Evolutionary conservation across 2,113 vertebrate species (phyloP).

Genomic region (Melanerpes formicivorus): DNA sequence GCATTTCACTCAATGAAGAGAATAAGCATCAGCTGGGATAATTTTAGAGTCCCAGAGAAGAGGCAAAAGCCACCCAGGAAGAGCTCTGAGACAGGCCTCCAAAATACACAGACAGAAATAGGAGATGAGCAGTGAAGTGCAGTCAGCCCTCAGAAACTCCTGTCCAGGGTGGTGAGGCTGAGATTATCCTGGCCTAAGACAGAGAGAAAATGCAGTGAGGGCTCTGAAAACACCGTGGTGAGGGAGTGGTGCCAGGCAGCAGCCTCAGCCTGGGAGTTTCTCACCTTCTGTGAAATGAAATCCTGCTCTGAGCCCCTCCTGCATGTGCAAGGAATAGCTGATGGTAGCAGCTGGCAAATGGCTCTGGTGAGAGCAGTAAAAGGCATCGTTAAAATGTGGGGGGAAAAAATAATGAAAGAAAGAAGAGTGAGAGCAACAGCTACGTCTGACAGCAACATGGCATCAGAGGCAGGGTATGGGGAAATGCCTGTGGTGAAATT

Average conservation of each 20-base stretch:
- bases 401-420: not conserved
- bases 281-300: not conserved
- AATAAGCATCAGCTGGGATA: not conserved
- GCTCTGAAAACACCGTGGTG: accelerated
- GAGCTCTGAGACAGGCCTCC: constrained; percentile 15
- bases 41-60: constrained; percentile 40
- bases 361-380: constrained; percentile 21
- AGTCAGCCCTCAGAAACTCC: not conserved
- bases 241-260: not conserved
- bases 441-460: constrained; percentile 11
- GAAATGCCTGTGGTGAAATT: not conserved
- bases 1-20: not conserved
- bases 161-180: not conserved
- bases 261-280: not conserved
- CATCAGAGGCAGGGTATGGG: not conserved
- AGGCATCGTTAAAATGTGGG: not conserved
- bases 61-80: constrained; percentile 7
- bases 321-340: not conserved
- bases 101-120: not conserved
- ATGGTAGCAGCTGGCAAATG: constrained; percentile 38
- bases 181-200: not conserved
- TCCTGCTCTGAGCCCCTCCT: not conserved
- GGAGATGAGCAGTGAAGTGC: not conserved
- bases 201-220: not conserved
- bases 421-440: not conserved